Evolutionary conservation across 2,888 invertebrate species (phyloP), one percentile per base, ranked within the genome.

Genomic region (Noctua janthina): DNA sequence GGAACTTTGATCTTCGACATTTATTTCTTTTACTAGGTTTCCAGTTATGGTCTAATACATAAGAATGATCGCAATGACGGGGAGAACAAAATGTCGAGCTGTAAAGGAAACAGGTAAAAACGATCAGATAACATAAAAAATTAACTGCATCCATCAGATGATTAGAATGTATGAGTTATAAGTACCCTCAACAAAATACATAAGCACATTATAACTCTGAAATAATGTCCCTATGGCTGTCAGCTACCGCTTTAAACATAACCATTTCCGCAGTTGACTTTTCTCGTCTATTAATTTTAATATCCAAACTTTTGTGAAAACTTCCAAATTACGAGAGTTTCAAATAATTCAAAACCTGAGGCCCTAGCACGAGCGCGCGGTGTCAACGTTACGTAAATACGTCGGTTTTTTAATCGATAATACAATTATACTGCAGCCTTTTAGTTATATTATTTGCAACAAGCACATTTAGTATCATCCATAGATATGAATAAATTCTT

Each of bases 211-310:
- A 29, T 29, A 70, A 70, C 15, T 70, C 54, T 29, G 13, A 46
- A 71, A 73, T 29, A 43, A 64, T 23, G 15, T 64, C 17, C 46
- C 64, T 20, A n/a, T 54, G 64, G 35, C 29, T 83, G 46, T 54
- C 46, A 15, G 46, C 39, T 70, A 64, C 29, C 23, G 2, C 66
- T 54, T 54, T 7, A 67, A 88, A 84, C 39, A 77, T 64, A 82
- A 87, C 73, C 51, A 64, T 75, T 77, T 49, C 56, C 56, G 15
- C 70, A 56, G 81, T 83, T 77, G 79, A 87, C 78, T 83, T 83
- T 83, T 76, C 62, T 46, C 71, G 71, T 72, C 76, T 83, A 87
- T 87, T 85, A 81, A 87, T 84, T 87, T 84, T 87, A 88, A 84
- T 81, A 81, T 76, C 20, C 62, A 69, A 84, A 85, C 82, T 81